phyloP scores from a whole-genome alignment of 2,113 vertebrate species.

The Talpa occidentalis region DNA sequence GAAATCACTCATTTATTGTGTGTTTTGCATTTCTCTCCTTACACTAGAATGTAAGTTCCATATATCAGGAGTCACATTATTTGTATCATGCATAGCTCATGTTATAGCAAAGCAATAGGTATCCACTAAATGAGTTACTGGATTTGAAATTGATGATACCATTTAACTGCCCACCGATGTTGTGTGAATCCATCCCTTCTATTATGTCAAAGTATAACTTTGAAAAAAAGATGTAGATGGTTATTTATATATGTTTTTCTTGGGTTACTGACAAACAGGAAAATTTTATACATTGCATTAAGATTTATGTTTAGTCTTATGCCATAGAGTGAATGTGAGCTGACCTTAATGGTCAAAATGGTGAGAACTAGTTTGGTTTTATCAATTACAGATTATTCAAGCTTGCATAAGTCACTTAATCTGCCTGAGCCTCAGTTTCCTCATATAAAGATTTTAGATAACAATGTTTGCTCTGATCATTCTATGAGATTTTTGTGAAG shows the following conservation, averaged over 20 bases:
- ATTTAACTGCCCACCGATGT: background rate
- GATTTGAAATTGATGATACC: background rate
- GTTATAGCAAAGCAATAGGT: background rate
- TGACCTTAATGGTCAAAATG: background rate
- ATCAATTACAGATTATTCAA: background rate
- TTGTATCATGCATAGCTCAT: too few relatives aligned
- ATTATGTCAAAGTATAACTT: background rate
- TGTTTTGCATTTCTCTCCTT: background rate
- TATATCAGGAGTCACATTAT: background rate
- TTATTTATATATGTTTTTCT: background rate
- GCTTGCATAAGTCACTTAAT: background rate
- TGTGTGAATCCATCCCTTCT: background rate
- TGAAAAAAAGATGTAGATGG: background rate
- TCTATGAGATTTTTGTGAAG: slow-evolving; percentile 9
- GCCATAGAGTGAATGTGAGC: background rate
- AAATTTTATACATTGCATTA: background rate
- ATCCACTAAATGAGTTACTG: background rate
- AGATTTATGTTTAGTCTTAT: background rate
- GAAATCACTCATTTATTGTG: background rate
- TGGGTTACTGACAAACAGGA: background rate
- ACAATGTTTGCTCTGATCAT: background rate
- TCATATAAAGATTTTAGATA: background rate
- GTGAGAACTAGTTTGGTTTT: background rate
- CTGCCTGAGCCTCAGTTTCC: background rate
- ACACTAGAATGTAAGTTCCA: background rate